Conservation (phyloP, 2,113 vertebrate genomes). For the Leucoraja erinaceus region DNA sequence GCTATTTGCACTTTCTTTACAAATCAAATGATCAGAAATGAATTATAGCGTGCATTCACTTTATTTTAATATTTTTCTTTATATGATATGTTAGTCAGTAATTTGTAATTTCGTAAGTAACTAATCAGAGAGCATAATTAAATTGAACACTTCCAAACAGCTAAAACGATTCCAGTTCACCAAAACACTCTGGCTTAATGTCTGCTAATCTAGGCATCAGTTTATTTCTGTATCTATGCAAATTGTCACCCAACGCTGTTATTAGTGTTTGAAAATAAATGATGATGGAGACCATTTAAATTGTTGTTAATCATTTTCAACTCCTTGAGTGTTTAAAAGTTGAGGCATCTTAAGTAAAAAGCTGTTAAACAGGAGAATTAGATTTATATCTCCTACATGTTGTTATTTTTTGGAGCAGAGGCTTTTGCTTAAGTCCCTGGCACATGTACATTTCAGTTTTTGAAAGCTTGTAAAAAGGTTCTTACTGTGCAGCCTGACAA, state of each 20-base stretch:
- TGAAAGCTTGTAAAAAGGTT: not conserved
- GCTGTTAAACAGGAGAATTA: not conserved
- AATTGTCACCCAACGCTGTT: not conserved
- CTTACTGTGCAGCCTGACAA: not conserved
- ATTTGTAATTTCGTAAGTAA: not conserved
- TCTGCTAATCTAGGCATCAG: not conserved
- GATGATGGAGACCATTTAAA: not conserved
- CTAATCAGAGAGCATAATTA: not conserved
- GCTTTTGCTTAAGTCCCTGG: not conserved
- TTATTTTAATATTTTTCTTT: not conserved
- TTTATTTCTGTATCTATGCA: not conserved
- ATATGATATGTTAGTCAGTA: not conserved
- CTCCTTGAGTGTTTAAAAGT: not conserved
- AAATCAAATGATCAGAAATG: not conserved
- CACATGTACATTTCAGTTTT: not conserved
- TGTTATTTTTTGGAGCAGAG: not conserved
- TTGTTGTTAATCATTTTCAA: not conserved
- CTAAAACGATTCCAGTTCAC: not conserved
- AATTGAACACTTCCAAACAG: not conserved
- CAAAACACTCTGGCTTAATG: not conserved
- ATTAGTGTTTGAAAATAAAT: not conserved
- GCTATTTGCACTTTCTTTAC: not conserved
- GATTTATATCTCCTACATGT: not conserved
- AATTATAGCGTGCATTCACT: not conserved
- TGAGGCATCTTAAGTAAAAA: not conserved